A percentile compares a stretch with the other conserved stretches of the same genome.
Evolutionary conservation across 1,140 invertebrate genomes (phyloP).

Genomic region (Lysiphlebus fabarum): DNA sequence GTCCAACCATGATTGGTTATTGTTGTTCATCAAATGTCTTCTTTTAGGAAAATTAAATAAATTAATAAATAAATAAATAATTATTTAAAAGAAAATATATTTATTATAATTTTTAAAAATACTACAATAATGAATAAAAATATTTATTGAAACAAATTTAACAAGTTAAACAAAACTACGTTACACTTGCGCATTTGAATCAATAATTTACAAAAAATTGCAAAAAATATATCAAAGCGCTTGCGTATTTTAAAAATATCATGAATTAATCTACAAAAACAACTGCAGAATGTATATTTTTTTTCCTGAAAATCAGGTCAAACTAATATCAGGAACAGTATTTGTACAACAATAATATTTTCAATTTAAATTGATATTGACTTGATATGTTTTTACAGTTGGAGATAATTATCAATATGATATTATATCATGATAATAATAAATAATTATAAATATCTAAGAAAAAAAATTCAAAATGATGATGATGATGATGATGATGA

Average conservation of each 20-base stretch:
- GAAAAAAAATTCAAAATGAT: no score
- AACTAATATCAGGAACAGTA: no score
- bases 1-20: slow-evolving; percentile 33
- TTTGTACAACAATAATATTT: no score
- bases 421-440: no score
- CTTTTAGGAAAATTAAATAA: slow-evolving; percentile 10
- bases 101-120: slow-evolving; percentile 13
- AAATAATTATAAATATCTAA: no score
- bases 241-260: slow-evolving; percentile 26
- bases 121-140: slow-evolving; percentile 20
- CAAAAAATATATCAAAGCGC: slow-evolving; percentile 30
- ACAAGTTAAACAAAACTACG: not conserved
- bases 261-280: no score
- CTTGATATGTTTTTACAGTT: no score
- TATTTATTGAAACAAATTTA: slow-evolving; percentile 7
- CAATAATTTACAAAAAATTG: slow-evolving; percentile 39
- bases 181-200: slow-evolving; percentile 50
- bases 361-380: no score
- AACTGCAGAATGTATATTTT: no score
- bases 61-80: slow-evolving; percentile 8
- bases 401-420: no score
- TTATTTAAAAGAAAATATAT: slow-evolving; percentile 12
- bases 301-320: no score
- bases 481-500: no score
- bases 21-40: not conserved